Conservation (phyloP, 2,888 invertebrate species). For the Carabus problematicus region DNA sequence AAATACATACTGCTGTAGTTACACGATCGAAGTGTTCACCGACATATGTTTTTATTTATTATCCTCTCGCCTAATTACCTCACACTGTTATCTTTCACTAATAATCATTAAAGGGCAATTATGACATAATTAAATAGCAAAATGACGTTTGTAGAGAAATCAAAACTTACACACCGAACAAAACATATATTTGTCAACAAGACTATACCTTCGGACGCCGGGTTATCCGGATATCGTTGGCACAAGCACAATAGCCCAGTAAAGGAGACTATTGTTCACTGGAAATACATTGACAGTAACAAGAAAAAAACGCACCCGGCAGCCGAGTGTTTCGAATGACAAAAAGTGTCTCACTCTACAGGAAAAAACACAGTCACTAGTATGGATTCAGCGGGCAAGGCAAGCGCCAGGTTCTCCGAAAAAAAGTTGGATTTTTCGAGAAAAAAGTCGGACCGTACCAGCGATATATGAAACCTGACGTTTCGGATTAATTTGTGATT, state of each 20-base stretch:
- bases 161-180: conserved; percentile 1
- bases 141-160: too few species aligned
- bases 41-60: too few species aligned
- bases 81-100: too few species aligned
- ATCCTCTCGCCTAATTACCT: too few species aligned
- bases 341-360: too few species aligned
- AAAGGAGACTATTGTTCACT: conserved; percentile 26
- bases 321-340: not conserved
- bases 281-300: conserved; percentile 21
- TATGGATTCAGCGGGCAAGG: conserved; percentile 1
- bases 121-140: too few species aligned
- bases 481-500: conserved; percentile 31
- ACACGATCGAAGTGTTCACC: too few species aligned
- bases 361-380: too few species aligned
- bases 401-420: conserved; percentile 6
- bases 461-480: conserved; percentile 9
- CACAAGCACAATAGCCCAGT: conserved; percentile 21
- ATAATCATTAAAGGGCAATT: too few species aligned
- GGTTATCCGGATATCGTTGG: conserved; percentile 30
- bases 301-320: conserved; percentile 1
- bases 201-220: conserved; percentile 17
- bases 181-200: conserved; percentile 23
- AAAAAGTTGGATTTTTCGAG: conserved; percentile 25
- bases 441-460: not conserved
- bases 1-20: too few species aligned